These are phyloP conservation scores for Oscheius sp. DNA, from an alignment of 1,140 invertebrate genomes.

Conservation along the genomic window DNA sequence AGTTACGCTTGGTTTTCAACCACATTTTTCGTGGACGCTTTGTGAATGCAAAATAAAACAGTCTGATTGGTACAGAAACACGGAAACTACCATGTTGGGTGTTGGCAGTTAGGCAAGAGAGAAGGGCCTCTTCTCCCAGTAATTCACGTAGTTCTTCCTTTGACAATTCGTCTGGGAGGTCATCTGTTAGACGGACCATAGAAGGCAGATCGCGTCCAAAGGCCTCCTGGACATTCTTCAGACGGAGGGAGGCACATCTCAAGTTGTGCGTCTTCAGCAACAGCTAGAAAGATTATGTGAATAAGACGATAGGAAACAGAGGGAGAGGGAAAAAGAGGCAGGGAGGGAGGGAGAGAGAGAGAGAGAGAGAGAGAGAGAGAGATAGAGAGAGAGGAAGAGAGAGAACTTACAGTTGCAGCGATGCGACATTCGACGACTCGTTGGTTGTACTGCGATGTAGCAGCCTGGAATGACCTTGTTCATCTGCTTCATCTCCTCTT, in stretches of 20 bases:
- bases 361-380: neutral
- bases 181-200: conserved; percentile 71
- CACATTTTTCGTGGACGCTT: too few relatives aligned
- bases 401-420: conserved; percentile 66
- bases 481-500: neutral
- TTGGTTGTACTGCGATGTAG: conserved; percentile 81
- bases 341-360: neutral
- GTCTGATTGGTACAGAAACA: too few relatives aligned
- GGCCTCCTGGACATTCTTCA: conserved; percentile 73
- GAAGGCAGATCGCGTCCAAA: conserved; percentile 70
- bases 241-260: conserved; percentile 44
- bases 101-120: conserved; percentile 47
- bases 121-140: conserved; percentile 12
- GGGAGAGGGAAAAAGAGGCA: neutral
- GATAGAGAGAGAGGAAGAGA: neutral
- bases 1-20: too few relatives aligned
- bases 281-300: conserved; percentile 20
- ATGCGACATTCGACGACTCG: conserved; percentile 89
- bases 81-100: conserved; percentile 65
- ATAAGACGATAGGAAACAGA: neutral
- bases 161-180: conserved; percentile 62
- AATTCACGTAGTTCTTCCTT: conserved; percentile 18
- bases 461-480: conserved; percentile 63
- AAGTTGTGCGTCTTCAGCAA: neutral
- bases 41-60: too few relatives aligned